Evolutionary conservation across 2,888 invertebrate genomes (phyloP), one percentile per base, ranked within the genome.

Genomic region (Xestia ashworthii): DNA sequence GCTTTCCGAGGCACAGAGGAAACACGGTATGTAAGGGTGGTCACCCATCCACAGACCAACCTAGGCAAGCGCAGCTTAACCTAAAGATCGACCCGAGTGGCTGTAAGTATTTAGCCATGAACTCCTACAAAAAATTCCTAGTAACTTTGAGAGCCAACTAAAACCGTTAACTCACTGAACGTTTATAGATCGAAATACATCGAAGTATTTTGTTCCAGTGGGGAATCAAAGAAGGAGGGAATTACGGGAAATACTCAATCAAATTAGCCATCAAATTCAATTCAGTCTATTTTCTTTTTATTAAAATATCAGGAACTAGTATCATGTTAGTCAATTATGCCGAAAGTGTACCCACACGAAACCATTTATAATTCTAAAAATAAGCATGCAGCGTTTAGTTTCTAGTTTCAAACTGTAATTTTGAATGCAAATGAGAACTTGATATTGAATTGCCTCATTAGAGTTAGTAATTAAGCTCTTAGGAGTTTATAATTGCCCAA

Each of bases 381-480:
- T 41, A 75, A 46, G 55, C 22, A 58, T 16, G 12, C 32, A 58
- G 16, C 5, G 38, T 58, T 71, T 25, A 66, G 25, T 48, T 58
- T 0, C 76, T 62, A 72, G 53, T 68, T 73, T 19, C 25, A 53
- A 68, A 70, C 55, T 14, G n/a, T 64, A 73, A 55, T 73, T 73
- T 64, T 55, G 12, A 48, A 80, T 79, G 55, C 73, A 80, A 79
- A 79, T 69, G 68, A 50, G 55, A 44, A 68, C 16, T 80, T 44
- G 16, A 38, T 65, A 80, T 69, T 69, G 62, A 80, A 50, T 74
- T 50, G 55, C 64, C 50, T 74, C 48, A 80, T 80, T 74, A 58
- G n/a, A 67, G 19, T 70, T 32, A 60, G 71, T 75, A 55, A 80
- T 80, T 68, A 74, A 74, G 48, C 55, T 58, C 19, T 14, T 66